A percentile compares a stretch with the other conserved stretches of the same genome.
Evolutionary conservation across 2,797 vertebrate genomes (phyloP).

Genomic region (Rhinella marina): DNA sequence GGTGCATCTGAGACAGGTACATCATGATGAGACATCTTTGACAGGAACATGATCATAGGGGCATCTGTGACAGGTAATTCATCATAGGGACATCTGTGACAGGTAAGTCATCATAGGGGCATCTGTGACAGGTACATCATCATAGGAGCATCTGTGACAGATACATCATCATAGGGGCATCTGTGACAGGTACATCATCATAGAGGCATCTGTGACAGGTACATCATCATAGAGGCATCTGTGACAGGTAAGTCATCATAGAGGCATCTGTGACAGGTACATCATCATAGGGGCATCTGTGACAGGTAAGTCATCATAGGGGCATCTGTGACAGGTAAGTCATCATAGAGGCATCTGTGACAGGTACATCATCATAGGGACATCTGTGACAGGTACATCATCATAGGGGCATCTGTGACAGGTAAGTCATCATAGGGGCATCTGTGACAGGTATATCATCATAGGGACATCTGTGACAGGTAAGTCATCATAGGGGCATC

Average conservation of each 20-base stretch:
- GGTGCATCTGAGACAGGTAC: background rate
- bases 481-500: background rate
- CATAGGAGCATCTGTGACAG: background rate
- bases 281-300: no score
- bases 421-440: background rate
- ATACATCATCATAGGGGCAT: background rate
- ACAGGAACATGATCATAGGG: background rate
- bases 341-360: background rate
- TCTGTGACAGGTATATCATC: background rate
- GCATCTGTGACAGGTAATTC: background rate
- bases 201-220: background rate
- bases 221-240: background rate
- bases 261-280: no score
- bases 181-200: background rate
- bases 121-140: background rate
- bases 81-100: background rate
- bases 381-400: background rate
- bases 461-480: background rate
- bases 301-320: background rate
- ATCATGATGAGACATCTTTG: background rate
- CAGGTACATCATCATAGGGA: background rate
- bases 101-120: background rate
- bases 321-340: background rate
- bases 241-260: background rate
- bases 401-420: background rate